Evolutionary conservation across 2,113 vertebrate genomes (phyloP).

Genomic region (Polypterus bichir): DNA sequence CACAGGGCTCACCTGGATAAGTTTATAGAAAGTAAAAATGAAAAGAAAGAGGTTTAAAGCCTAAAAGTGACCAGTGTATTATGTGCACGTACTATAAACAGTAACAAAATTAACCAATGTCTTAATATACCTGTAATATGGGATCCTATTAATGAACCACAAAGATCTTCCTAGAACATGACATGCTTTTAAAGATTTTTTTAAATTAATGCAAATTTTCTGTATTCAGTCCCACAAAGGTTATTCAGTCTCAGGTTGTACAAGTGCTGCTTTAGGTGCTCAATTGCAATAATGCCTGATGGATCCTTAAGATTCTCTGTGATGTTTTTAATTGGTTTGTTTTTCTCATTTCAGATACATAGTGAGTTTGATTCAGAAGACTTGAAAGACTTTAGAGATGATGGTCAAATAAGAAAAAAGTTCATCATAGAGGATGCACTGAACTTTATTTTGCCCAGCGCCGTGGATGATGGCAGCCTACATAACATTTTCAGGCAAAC

Average conservation of each 20-base stretch:
- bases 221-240: constrained; percentile 2
- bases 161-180: constrained; percentile 5
- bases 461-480: constrained; percentile 25
- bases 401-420: constrained; percentile 64
- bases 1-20: too few species aligned
- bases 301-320: too few species aligned
- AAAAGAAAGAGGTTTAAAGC: too few species aligned
- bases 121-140: not conserved
- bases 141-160: constrained; percentile 10
- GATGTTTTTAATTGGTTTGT: constrained; percentile 8
- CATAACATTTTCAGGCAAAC: constrained; percentile 30
- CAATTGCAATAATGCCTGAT: too few species aligned
- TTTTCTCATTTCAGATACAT: constrained; percentile 55
- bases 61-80: too few species aligned
- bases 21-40: too few species aligned
- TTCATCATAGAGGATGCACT: constrained; percentile 70
- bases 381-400: constrained; percentile 40
- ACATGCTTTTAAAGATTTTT: constrained; percentile 11
- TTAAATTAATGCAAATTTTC: constrained; percentile 8
- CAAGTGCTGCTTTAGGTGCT: too few species aligned
- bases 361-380: constrained; percentile 53
- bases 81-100: too few species aligned
- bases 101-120: too few species aligned
- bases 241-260: too few species aligned
- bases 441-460: constrained; percentile 58